Evolutionary conservation across 2,113 vertebrate species (phyloP).

Genomic region (Motacilla tschutschensis): DNA sequence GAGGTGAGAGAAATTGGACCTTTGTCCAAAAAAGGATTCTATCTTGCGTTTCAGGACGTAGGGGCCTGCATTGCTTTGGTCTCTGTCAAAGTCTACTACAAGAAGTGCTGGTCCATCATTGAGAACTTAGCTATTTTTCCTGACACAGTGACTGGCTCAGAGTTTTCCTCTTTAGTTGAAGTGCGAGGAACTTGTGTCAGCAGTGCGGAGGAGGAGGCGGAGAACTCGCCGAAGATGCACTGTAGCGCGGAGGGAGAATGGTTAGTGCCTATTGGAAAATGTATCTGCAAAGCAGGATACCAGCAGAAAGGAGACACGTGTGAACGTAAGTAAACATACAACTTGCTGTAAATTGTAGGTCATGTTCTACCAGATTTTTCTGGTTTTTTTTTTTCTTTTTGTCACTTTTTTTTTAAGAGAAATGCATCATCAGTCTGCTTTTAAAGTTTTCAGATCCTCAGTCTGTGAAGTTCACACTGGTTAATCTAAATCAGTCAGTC

Average conservation of each 20-base stretch:
- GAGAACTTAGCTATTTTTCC: constrained; percentile 98
- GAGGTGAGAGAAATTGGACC: constrained; percentile 97
- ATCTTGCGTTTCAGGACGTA: constrained; percentile 98
- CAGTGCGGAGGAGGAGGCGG: constrained; percentile 93
- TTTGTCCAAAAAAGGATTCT: constrained; percentile 94
- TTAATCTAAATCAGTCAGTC: not conserved
- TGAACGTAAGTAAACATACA: constrained; percentile 88
- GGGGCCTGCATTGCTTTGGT: constrained; percentile 98
- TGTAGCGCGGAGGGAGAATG: constrained; percentile 98
- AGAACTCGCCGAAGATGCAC: constrained; percentile 98
- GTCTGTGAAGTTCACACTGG: not conserved
- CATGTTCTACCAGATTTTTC: not conserved
- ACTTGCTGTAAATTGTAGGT: not conserved
- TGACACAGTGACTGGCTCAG: constrained; percentile 97
- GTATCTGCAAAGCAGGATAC: constrained; percentile 97
- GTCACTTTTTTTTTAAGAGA: not conserved
- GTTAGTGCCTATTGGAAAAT: constrained; percentile 98
- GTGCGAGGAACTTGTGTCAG: constrained; percentile 93
- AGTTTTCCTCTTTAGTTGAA: constrained; percentile 98
- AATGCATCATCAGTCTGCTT: not conserved
- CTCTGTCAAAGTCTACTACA: constrained; percentile 98
- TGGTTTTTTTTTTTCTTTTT: not conserved
- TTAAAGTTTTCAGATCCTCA: not conserved
- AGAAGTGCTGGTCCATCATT: constrained; percentile 99
- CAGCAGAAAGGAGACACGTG: constrained; percentile 97